Conservation (phyloP, 2,113 vertebrate species). For the Nesogale talazaci region DNA sequence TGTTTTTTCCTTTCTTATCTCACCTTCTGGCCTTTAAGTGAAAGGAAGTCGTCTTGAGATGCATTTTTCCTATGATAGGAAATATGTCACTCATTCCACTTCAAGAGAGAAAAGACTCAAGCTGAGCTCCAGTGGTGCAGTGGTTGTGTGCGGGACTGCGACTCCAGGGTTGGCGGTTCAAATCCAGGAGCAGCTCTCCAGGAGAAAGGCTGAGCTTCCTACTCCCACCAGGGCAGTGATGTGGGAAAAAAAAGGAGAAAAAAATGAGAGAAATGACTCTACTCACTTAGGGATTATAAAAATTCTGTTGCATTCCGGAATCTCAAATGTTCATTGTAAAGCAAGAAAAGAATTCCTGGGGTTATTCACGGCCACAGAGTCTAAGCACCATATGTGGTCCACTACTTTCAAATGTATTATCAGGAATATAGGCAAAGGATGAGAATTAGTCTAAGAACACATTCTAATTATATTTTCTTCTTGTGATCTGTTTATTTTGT, state of each 20-base stretch:
- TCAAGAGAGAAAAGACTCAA: constrained; percentile 37
- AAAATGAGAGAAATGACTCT: constrained; percentile 14
- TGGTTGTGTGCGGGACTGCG: no score
- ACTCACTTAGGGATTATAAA: constrained; percentile 53
- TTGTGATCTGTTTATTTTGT: not conserved
- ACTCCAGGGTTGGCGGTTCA: no score
- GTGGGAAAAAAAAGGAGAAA: no score
- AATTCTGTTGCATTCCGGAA: constrained; percentile 10
- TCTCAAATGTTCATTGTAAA: constrained; percentile 56
- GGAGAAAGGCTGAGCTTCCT: no score
- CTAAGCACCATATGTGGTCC: constrained; percentile 50
- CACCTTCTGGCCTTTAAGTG: not conserved
- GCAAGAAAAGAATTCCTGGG: constrained; percentile 50
- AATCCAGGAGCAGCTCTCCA: no score
- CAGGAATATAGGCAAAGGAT: constrained; percentile 47
- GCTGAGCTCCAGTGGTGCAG: no score
- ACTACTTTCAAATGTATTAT: constrained; percentile 60
- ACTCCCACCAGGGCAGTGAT: no score
- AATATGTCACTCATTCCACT: not conserved
- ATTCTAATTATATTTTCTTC: constrained; percentile 42
- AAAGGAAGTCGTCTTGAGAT: not conserved
- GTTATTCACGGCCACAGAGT: constrained; percentile 52
- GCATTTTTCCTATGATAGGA: constrained; percentile 29
- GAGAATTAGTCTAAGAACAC: constrained; percentile 35
- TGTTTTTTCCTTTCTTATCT: not conserved